These are phyloP conservation scores for Dryocosmus kuriphilus DNA, from an alignment of 2,888 invertebrate species.

Conservation along the genomic window DNA sequence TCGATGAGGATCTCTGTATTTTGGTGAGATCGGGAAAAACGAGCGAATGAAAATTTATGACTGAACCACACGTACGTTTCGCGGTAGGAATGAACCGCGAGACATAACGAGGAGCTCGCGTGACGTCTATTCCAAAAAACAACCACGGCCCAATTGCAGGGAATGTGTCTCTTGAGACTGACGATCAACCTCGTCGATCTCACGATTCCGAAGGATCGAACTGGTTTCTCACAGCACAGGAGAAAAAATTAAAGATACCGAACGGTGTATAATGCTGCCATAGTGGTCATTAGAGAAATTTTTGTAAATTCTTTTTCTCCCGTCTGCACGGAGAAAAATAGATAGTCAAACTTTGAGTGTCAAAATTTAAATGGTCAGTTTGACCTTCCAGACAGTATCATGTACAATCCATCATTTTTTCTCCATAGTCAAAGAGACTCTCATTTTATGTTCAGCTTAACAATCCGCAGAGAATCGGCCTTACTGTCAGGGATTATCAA, in stretches of 20 bases:
- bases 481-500: too few species aligned
- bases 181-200: conserved; percentile 36
- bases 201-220: conserved; percentile 33
- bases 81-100: conserved; percentile 41
- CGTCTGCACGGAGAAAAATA: too few species aligned
- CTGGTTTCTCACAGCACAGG: conserved; percentile 34
- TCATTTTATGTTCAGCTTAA: too few species aligned
- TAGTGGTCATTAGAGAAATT: conserved; percentile 48
- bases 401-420: too few species aligned
- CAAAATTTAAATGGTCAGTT: too few species aligned
- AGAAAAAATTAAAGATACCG: conserved; percentile 12
- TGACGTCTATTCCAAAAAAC: conserved; percentile 49
- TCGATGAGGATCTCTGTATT: conserved; percentile 38
- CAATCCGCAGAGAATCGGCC: too few species aligned
- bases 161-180: conserved; percentile 25
- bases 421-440: too few species aligned
- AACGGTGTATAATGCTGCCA: conserved; percentile 44
- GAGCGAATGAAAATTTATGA: conserved; percentile 18
- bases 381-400: too few species aligned
- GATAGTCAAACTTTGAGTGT: too few species aligned
- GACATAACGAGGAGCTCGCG: conserved; percentile 56
- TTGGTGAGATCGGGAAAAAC: not conserved
- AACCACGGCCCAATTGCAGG: conserved; percentile 26
- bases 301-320: conserved; percentile 42
- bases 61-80: conserved; percentile 15